Conservation (phyloP, 1,140 invertebrate species). For the Lineus longissimus region DNA sequence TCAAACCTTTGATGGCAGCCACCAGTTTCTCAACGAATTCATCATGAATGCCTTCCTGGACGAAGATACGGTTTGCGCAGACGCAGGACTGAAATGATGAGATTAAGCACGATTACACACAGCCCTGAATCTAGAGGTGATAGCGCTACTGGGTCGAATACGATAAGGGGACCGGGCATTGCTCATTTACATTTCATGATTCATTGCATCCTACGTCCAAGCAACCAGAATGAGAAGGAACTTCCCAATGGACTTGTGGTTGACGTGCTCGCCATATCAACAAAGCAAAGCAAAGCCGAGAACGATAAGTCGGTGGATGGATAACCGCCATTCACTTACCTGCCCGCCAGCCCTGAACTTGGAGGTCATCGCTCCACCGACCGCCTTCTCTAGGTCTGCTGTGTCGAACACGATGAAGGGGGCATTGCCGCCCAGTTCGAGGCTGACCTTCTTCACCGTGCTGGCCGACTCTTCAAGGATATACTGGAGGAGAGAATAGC, state of each 20-base stretch:
- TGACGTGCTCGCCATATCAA: too few species aligned
- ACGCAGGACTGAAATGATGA: constrained; percentile 77
- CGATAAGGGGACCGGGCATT: too few species aligned
- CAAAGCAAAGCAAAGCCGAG: too few species aligned
- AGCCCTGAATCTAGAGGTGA: constrained; percentile 92
- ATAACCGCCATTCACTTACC: too few species aligned
- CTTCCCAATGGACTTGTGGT: too few species aligned
- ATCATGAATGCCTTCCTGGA: constrained; percentile 81
- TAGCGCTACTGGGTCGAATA: constrained; percentile 72
- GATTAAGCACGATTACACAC: constrained; percentile 28
- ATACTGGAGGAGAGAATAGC: constrained; percentile 56
- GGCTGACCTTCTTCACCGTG: constrained; percentile 81
- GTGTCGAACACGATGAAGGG: constrained; percentile 95
- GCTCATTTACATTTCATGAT: too few species aligned
- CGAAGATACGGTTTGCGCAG: constrained; percentile 87
- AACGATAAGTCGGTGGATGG: too few species aligned
- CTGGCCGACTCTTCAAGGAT: constrained; percentile 79
- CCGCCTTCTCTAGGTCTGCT: constrained; percentile 85
- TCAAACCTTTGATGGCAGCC: constrained; percentile 66
- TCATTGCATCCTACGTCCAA: too few species aligned
- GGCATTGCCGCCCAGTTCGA: constrained; percentile 97
- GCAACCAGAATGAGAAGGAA: too few species aligned
- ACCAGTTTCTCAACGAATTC: constrained; percentile 74
- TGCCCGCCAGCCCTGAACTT: constrained; percentile 97
- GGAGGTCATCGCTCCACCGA: constrained; percentile 78